Evolutionary conservation across 2,888 invertebrate genomes (phyloP).

Genomic region (Parnassius apollo): DNA sequence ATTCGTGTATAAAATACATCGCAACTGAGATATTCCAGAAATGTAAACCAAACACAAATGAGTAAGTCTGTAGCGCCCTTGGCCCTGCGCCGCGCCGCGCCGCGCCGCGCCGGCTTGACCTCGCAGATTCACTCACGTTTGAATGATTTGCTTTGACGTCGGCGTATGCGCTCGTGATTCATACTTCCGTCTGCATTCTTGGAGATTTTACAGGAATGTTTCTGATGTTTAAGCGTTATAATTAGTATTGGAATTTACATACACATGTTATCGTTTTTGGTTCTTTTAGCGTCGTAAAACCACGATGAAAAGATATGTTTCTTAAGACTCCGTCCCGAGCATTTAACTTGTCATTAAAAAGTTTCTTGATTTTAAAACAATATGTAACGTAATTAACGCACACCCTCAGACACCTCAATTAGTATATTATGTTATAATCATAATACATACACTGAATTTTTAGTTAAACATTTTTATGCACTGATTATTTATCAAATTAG

Average conservation of each 20-base stretch:
- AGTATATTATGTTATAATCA: too few species aligned
- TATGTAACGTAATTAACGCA: too few species aligned
- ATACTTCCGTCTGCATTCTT: conserved; percentile 52
- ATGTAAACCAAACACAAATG: neutral
- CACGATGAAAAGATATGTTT: neutral
- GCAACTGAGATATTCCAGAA: too few species aligned
- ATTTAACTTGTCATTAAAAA: neutral
- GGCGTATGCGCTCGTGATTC: conserved; percentile 43
- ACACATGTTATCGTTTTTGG: conserved; percentile 13
- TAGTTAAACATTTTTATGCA: too few species aligned
- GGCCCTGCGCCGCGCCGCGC: conserved; percentile 48
- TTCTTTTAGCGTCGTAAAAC: neutral
- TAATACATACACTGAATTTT: too few species aligned
- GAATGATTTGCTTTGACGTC: conserved; percentile 52
- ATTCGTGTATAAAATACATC: too few species aligned
- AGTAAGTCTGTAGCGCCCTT: conserved; percentile 33
- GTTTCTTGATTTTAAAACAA: neutral
- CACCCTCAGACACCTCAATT: too few species aligned
- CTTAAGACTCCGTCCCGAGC: neutral
- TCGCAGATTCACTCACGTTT: conserved; percentile 45
- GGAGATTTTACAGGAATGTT: conserved; percentile 41
- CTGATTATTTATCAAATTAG: too few species aligned
- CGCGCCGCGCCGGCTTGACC: conserved; percentile 46
- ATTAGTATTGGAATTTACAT: conserved; percentile 25
- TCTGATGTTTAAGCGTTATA: conserved; percentile 33